A percentile compares a stretch with the other conserved stretches of the same genome.
phyloP scores from a whole-genome alignment of 2,797 vertebrate species.

The Hydrolagus colliei region DNA sequence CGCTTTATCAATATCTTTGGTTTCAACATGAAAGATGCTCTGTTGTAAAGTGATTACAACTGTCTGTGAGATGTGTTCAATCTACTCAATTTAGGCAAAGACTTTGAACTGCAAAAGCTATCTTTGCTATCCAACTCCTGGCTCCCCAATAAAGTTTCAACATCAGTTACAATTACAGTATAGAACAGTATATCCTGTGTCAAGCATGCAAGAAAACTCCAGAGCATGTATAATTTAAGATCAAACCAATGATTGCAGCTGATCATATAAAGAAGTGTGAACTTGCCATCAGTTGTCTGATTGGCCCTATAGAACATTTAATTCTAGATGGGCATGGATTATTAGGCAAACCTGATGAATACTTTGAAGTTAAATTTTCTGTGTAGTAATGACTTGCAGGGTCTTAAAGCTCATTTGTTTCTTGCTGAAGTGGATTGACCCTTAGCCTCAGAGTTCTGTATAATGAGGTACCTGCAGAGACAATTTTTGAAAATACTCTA shows the following conservation, averaged over 20 bases:
- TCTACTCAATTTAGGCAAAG: not conserved
- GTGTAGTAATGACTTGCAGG: not conserved
- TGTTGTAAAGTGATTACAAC: not conserved
- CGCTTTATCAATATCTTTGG: constrained; percentile 16
- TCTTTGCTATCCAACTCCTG: constrained; percentile 13
- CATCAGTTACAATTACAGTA: not conserved
- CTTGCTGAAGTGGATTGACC: too few relatives aligned
- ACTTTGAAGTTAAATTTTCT: not conserved
- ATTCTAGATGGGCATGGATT: not conserved
- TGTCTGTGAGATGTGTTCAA: constrained; percentile 1
- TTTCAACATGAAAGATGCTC: constrained; percentile 21
- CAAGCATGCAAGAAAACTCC: not conserved
- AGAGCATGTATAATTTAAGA: not conserved
- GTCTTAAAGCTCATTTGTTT: not conserved
- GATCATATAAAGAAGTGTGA: not conserved
- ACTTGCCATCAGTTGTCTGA: not conserved
- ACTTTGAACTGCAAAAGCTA: constrained; percentile 5
- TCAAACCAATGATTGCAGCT: constrained; percentile 16
- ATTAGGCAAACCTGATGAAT: constrained; percentile 13
- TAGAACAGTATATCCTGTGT: not conserved
- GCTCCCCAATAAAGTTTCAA: constrained; percentile 1
- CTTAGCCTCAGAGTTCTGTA: too few relatives aligned
- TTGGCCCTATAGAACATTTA: not conserved
- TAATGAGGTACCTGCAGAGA: too few relatives aligned
- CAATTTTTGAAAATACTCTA: too few relatives aligned